Percentiles rank a stretch among this genome's conserved stretches.
These are phyloP conservation scores for Chlamydotis undulata DNA, from an alignment of 2,113 vertebrate species.

Conservation along the genomic window DNA sequence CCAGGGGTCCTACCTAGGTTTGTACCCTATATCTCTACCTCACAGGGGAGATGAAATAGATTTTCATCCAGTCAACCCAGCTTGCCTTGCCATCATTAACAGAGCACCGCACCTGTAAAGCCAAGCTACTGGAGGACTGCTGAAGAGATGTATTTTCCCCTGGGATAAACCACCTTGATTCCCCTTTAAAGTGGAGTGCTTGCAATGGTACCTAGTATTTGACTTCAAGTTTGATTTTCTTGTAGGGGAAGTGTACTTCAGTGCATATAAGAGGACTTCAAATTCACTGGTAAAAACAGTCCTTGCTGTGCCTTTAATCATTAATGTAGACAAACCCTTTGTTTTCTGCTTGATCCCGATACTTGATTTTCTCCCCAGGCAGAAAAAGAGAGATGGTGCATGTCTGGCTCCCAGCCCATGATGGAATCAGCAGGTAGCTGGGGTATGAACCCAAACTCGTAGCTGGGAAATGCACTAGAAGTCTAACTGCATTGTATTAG, in stretches of 20 bases:
- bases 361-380: background rate
- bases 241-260: background rate
- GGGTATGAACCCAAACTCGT: background rate
- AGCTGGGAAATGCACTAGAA: background rate
- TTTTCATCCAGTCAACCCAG: background rate
- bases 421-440: background rate
- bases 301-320: background rate
- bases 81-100: background rate
- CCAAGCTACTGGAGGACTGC: background rate
- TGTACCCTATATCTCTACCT: background rate
- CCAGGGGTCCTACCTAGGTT: background rate
- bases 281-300: background rate
- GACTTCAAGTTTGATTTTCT: background rate
- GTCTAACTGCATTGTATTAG: background rate
- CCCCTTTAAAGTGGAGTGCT: background rate
- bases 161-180: background rate
- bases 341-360: background rate
- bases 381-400: background rate
- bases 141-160: background rate
- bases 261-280: background rate
- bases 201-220: background rate
- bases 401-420: background rate
- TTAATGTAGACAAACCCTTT: background rate
- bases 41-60: background rate
- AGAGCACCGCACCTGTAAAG: background rate